Base-by-base conservation (phyloP, 2,113 vertebrate genomes). In the Chloroceryle aenea region DNA sequence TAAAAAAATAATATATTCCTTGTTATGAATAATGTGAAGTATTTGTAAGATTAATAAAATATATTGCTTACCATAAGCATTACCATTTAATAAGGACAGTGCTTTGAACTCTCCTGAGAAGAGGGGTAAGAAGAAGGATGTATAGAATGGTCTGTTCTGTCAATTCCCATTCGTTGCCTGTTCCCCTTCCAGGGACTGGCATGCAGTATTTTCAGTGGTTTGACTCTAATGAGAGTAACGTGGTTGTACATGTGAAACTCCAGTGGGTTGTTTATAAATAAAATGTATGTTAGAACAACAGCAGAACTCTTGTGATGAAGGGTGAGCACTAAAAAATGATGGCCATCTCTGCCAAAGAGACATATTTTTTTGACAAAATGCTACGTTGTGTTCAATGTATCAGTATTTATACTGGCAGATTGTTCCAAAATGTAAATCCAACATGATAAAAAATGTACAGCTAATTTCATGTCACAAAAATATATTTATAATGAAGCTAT, bases 211-310 rank as follows among this genome's bases (percentile, higher is more conserved):
- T 55, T 74, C 53, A 47, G 47, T 77, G 38, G 12, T 61, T 73
- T 86, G 56, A 64, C 36, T 93, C 26, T 91, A 89, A 92, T 77
- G 71, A 93, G 63, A 92, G 26, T 45, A 91, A 93, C 72, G 61
- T 56, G 42, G 10, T 40, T 48, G 61, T 43, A 58, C 59, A 55
- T 73, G 78, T 80, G 67, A 95, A 91, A 66, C 5, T 89, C 45
- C 30, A 47, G 23, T 52, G 32, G 14, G 61, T 45, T 93, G 75
- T 86, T 80, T 95, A 61, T 87, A 87, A 94, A 96, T 72, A 69
- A 89, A 92, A 64, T 0, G 1, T 78, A 20, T 64, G 27, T 77
- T 89, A 78, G 71, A 87, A 89, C 47, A 93, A 87, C 80, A 87
- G 55, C 42, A 68, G 85, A 75, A 89, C 12, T 71, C 67, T 48